These are phyloP conservation scores for Gymnobelideus leadbeateri DNA, from an alignment of 2,113 vertebrate species.

Conservation along the genomic window DNA sequence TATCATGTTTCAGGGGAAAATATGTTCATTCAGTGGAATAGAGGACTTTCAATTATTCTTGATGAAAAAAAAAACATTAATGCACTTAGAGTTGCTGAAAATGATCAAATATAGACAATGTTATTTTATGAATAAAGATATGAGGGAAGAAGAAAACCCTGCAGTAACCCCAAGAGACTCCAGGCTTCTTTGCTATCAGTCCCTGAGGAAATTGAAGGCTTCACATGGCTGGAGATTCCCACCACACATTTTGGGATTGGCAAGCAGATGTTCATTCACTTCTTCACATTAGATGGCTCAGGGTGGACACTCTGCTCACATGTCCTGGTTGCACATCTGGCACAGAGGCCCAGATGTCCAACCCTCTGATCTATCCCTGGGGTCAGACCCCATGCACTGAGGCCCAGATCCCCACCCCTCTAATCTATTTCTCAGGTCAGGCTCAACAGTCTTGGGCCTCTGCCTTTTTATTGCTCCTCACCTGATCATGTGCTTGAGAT, in stretches of 20 bases:
- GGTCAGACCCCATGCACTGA: background rate
- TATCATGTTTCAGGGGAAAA: too few relatives aligned
- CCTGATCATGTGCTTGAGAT: background rate
- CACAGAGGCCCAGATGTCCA: background rate
- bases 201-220: background rate
- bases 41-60: too few relatives aligned
- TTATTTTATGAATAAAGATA: slow-evolving; percentile 44
- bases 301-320: background rate
- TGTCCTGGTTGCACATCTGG: background rate
- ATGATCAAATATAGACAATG: background rate
- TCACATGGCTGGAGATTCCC: background rate
- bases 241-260: background rate
- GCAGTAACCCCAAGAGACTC: background rate
- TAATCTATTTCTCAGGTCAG: background rate
- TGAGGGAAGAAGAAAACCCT: background rate
- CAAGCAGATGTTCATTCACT: background rate
- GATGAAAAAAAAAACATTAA: too few relatives aligned
- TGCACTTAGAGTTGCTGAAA: background rate
- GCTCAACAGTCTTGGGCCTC: background rate
- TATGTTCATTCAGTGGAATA: too few relatives aligned
- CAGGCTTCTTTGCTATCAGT: background rate
- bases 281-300: background rate
- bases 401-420: background rate
- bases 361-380: background rate
- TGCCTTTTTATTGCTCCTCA: background rate